Percentiles rank a stretch among this genome's conserved stretches.
phyloP scores from a whole-genome alignment of 2,113 vertebrate genomes.

The Marmota flaviventris region DNA sequence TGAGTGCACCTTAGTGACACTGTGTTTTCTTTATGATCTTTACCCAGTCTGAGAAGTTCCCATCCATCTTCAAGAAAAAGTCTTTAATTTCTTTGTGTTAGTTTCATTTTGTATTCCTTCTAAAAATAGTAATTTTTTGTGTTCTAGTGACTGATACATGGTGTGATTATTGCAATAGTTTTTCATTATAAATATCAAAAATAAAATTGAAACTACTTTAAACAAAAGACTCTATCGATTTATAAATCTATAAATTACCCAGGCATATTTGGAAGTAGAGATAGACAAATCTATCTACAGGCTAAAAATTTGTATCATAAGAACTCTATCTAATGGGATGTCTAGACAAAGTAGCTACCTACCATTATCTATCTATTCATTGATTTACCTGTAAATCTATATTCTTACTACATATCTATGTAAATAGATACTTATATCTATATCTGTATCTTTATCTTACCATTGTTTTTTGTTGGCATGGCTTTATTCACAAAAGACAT shows the following conservation, averaged over 20 bases:
- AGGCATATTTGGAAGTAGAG: not conserved
- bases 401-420: not conserved
- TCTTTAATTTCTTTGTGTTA: not conserved
- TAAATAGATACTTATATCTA: not conserved
- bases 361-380: not conserved
- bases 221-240: not conserved
- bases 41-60: not conserved
- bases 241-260: not conserved
- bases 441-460: not conserved
- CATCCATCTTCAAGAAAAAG: not conserved
- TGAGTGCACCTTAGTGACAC: not conserved
- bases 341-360: not conserved
- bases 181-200: not conserved
- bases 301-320: not conserved
- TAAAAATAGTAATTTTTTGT: not conserved
- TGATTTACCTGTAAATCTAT: not conserved
- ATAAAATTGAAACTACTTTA: not conserved
- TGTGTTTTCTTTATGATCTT: not conserved
- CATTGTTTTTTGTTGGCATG: not conserved
- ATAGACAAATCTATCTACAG: not conserved
- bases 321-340: not conserved
- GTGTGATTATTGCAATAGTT: not conserved
- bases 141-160: not conserved
- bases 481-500: not conserved
- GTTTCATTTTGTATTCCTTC: not conserved